Conservation (phyloP, 2,797 vertebrate genomes). For the Peromyscus nudipes region DNA sequence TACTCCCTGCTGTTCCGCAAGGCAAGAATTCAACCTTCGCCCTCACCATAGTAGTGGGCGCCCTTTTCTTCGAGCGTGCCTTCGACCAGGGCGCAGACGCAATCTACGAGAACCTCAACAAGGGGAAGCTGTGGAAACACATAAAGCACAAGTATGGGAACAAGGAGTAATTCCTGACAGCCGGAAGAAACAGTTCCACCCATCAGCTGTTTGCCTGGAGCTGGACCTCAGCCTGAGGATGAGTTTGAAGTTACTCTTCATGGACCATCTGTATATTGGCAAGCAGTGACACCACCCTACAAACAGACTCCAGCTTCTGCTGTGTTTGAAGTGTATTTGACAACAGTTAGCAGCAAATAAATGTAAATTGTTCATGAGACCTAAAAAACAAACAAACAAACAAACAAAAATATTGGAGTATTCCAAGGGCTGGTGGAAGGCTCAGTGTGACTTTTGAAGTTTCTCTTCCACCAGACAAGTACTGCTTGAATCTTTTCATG, state of each 20-base stretch:
- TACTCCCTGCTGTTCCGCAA: slow-evolving; percentile 92
- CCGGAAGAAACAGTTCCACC: background rate
- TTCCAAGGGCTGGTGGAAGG: background rate
- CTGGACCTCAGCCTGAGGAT: slow-evolving; percentile 46
- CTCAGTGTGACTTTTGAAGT: background rate
- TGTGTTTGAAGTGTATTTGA: slow-evolving; percentile 55
- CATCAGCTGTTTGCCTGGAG: background rate
- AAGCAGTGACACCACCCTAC: slow-evolving; percentile 12
- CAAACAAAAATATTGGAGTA: background rate
- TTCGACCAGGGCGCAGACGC: slow-evolving; percentile 95
- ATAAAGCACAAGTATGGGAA: slow-evolving; percentile 95
- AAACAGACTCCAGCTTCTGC: slow-evolving; percentile 60
- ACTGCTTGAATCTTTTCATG: background rate
- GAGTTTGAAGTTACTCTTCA: background rate
- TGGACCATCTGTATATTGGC: background rate
- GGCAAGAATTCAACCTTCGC: slow-evolving; percentile 93
- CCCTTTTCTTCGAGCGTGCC: slow-evolving; percentile 93
- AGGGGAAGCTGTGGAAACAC: slow-evolving; percentile 93
- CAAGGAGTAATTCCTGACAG: slow-evolving; percentile 63
- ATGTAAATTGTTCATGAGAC: slow-evolving; percentile 65
- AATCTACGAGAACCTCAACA: slow-evolving; percentile 93
- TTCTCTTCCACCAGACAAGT: background rate
- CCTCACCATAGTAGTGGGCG: slow-evolving; percentile 92
- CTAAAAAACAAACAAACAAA: too few relatives aligned
- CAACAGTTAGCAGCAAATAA: slow-evolving; percentile 72